Conservation (phyloP, 2,797 vertebrate species). For the Sebastiscus albofasciatus region DNA sequence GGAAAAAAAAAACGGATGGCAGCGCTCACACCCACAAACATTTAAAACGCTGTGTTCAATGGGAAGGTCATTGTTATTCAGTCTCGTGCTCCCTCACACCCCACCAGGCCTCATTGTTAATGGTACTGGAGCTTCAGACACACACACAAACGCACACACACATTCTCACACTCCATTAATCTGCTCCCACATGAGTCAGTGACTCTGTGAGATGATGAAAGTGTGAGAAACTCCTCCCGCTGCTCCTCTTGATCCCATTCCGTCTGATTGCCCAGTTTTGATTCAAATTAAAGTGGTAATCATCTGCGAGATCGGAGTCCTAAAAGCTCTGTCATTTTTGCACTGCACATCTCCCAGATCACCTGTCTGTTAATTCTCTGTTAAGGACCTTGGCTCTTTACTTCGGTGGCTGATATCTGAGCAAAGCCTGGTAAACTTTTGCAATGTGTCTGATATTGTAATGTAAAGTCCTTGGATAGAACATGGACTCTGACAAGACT, state of each 20-base stretch:
- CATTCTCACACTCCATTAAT: slow-evolving; percentile 35
- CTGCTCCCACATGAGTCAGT: slow-evolving; percentile 44
- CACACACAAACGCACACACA: neutral
- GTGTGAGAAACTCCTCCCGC: slow-evolving; percentile 44
- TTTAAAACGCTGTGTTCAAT: neutral
- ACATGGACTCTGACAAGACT: neutral
- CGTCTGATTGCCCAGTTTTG: slow-evolving; percentile 13
- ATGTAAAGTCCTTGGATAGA: neutral
- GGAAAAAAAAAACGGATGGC: neutral
- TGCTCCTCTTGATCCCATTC: slow-evolving; percentile 19
- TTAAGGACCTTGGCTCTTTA: neutral
- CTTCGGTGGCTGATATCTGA: neutral
- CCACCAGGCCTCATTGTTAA: neutral
- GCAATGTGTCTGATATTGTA: neutral
- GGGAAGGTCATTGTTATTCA: slow-evolving; percentile 16
- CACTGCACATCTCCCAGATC: neutral
- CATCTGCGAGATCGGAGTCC: neutral
- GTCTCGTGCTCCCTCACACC: neutral
- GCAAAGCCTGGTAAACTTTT: neutral
- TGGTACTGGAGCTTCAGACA: neutral
- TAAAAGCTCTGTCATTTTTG: neutral
- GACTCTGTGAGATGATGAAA: slow-evolving; percentile 63
- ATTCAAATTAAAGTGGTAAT: slow-evolving; percentile 10
- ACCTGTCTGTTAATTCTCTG: neutral
- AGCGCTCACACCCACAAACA: neutral